Evolutionary conservation across 2,888 invertebrate species (phyloP).

Genomic region (Parthenolecanium corni): DNA sequence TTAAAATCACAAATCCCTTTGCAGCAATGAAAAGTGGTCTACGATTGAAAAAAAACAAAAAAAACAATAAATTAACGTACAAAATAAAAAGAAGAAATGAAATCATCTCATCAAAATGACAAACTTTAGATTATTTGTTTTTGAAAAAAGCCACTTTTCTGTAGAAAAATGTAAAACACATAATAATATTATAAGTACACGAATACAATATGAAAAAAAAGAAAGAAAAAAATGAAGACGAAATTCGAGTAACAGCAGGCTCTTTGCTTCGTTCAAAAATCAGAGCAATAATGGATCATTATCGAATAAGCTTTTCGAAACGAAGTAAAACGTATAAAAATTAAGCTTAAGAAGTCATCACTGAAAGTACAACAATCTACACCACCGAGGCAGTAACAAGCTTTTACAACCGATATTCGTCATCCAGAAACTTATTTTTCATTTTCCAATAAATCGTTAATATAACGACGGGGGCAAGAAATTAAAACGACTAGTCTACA

Average conservation of each 20-base stretch:
- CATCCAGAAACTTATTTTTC: too few species aligned
- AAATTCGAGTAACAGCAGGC: background rate
- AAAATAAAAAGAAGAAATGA: background rate
- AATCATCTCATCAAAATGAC: constrained; percentile 11
- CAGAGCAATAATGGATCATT: background rate
- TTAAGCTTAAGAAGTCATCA: too few species aligned
- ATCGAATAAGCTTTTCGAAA: background rate
- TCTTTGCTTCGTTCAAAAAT: background rate
- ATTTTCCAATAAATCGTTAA: too few species aligned
- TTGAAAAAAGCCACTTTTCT: background rate
- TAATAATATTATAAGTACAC: background rate
- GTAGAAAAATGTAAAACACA: background rate
- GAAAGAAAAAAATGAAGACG: background rate
- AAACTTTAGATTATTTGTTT: constrained; percentile 13
- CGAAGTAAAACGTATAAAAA: too few species aligned
- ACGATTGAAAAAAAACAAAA: constrained; percentile 2
- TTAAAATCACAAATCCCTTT: constrained; percentile 1
- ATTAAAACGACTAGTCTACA: too few species aligned
- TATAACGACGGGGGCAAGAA: too few species aligned
- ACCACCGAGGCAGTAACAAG: too few species aligned
- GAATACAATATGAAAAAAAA: background rate
- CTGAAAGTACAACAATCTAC: too few species aligned
- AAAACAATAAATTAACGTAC: background rate
- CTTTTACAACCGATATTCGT: too few species aligned
- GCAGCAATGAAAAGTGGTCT: background rate